Percentiles rank a stretch among this genome's conserved stretches.
These are phyloP conservation scores for Drosophila subsilvestris DNA, from an alignment of 2,888 invertebrate genomes.

Conservation along the genomic window DNA sequence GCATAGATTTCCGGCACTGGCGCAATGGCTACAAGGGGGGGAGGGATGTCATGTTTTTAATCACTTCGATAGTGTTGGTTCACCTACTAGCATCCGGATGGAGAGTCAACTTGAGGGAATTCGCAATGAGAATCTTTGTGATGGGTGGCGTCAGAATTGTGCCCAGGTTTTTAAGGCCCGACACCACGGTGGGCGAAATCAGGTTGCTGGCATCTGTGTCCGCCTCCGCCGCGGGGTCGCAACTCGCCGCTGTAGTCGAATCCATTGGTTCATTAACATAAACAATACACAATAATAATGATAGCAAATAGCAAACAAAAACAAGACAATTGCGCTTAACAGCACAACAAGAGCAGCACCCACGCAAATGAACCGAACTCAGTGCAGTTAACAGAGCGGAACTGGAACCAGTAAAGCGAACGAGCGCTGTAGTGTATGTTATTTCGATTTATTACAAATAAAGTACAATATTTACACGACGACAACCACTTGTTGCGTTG, in stretches of 20 bases:
- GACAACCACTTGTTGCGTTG: background rate
- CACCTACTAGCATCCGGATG: conserved; percentile 82
- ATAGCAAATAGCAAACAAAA: conserved; percentile 15
- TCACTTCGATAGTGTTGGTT: background rate
- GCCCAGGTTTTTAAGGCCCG: conserved; percentile 81
- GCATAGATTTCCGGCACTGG: conserved; percentile 83
- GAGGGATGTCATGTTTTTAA: background rate
- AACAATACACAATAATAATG: background rate
- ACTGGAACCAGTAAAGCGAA: conserved; percentile 9
- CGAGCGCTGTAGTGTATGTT: conserved; percentile 4
- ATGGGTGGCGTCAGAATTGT: conserved; percentile 72
- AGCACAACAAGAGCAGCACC: background rate
- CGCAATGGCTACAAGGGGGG: conserved; percentile 76
- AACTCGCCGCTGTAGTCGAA: background rate
- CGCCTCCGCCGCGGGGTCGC: background rate
- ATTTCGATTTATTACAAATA: conserved; percentile 9
- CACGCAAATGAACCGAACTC: conserved; percentile 9
- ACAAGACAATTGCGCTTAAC: conserved; percentile 10
- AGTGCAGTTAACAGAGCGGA: background rate
- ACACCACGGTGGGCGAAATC: conserved; percentile 78
- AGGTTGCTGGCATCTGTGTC: conserved; percentile 27
- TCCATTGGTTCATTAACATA: background rate
- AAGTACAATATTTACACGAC: conserved; percentile 26
- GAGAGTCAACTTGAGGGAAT: conserved; percentile 81
- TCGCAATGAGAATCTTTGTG: conserved; percentile 81